Base-by-base conservation (phyloP, 92 coral and sea anemone species). In the Palythoa heliodiscus region DNA sequence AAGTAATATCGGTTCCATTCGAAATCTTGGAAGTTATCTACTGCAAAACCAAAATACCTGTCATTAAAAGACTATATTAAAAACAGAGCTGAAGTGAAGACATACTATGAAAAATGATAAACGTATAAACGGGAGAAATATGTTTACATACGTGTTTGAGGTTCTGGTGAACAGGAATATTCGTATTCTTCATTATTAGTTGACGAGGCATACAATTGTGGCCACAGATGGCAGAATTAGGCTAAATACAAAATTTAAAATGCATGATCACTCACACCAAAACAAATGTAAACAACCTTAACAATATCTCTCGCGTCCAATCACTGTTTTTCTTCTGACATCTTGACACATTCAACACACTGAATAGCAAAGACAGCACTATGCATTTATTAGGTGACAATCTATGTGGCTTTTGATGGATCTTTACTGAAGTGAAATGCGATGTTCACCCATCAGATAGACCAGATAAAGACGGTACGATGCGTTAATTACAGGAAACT, bases 331-430 rank as follows among this genome's bases (percentile, higher is more conserved):
- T 68, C 17, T 69, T 16, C 60, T 83, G 35, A 50, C 77, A 83
- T 13, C 80, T 22, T 71, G 52, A 64, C 67, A 24, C 25, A 20
- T 64, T 75, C 68, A 52, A 13, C 38, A 37, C 47, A 29, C 12
- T 23, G 68, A 83, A 71, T 47, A n/a, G 47, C 24, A 83, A 83
- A 71, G 17, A 52, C 52, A 83, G 43, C 39, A 83, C 72, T 67
- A 71, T 43, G 4, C 50, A 77, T 54, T 72, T n/a, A 58, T 58
- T 58, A 14, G 17, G 20, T 58, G 64, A 20, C 17, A 58, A 58
- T 13, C 1, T 58, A 6, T 2, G 64, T 58, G 17, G 5, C 20
- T 14, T 58, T 14, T 14, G 64, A 58, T 58, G 64, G 64, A 58
- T 58, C 64, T 20, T 15, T 58, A 15, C 64, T 58, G 20, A 14